Conservation (phyloP, 2,113 vertebrate genomes). For the Aegithalos caudatus region DNA sequence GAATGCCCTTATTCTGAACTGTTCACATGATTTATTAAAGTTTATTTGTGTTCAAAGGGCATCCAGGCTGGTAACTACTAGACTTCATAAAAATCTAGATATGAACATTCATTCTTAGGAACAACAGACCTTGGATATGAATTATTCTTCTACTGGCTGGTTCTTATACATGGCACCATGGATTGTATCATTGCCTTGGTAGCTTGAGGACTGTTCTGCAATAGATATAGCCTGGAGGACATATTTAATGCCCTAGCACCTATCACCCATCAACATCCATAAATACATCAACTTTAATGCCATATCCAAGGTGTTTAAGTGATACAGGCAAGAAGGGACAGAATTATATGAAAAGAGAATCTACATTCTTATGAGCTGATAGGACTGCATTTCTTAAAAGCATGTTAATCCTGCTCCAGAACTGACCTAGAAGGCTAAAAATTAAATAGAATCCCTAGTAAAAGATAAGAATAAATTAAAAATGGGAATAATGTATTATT, state of each 20-base stretch:
- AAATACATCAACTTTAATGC: neutral
- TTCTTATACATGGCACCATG: neutral
- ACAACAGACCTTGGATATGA: neutral
- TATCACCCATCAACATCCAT: neutral
- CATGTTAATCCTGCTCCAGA: neutral
- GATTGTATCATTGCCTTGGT: neutral
- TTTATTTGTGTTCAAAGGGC: constrained; percentile 13
- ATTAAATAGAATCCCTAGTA: neutral
- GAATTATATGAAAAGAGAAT: neutral
- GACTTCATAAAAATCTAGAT: constrained; percentile 3
- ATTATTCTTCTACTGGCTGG: neutral
- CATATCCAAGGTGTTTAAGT: neutral
- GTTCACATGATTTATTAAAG: neutral
- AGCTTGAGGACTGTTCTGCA: neutral
- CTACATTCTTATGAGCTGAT: neutral
- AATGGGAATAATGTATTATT: neutral
- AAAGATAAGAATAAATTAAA: neutral
- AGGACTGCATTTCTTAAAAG: neutral
- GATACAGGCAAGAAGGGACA: neutral
- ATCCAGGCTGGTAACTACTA: neutral
- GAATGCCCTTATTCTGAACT: constrained; percentile 43
- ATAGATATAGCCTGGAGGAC: neutral
- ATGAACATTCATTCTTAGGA: neutral
- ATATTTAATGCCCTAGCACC: neutral
- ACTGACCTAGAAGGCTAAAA: neutral